Percentiles rank a stretch among this genome's conserved stretches.
Conservation (phyloP, 2,888 invertebrate genomes). For the Oxyscelio sp. region DNA sequence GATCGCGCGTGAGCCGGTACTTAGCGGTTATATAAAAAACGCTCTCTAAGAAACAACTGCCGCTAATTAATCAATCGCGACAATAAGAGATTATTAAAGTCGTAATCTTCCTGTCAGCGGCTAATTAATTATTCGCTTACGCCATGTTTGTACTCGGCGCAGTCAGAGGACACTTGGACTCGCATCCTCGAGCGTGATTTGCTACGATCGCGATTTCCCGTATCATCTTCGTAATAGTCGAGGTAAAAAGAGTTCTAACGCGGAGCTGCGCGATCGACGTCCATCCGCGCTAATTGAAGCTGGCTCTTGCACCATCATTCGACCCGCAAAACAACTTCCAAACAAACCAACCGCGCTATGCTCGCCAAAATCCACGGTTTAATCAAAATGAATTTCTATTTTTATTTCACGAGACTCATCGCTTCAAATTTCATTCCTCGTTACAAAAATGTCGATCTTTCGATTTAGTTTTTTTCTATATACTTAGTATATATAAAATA, state of each 20-base stretch:
- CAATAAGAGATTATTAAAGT: constrained; percentile 41
- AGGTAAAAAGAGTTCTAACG: background rate
- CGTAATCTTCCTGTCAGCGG: constrained; percentile 34
- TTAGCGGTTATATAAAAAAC: too few relatives aligned
- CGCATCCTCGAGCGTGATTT: constrained; percentile 1
- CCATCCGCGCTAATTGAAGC: constrained; percentile 7
- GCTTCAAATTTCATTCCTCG: background rate
- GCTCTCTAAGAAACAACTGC: constrained; percentile 35
- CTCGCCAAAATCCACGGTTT: background rate
- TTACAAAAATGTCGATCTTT: too few relatives aligned
- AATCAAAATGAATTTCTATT: constrained; percentile 8
- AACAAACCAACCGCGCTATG: background rate
- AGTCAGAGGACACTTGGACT: constrained; percentile 24
- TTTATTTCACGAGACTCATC: background rate
- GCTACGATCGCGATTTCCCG: background rate
- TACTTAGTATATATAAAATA: background rate
- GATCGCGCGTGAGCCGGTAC: too few relatives aligned
- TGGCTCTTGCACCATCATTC: constrained; percentile 2
- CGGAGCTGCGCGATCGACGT: background rate
- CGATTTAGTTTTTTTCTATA: background rate
- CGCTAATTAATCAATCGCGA: constrained; percentile 60
- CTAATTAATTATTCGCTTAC: constrained; percentile 50
- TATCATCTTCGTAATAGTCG: constrained; percentile 8
- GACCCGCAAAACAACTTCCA: background rate
- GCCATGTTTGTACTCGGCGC: background rate